Conservation (phyloP, 1,140 invertebrate species). For the Zaprionus lachaisei region DNA sequence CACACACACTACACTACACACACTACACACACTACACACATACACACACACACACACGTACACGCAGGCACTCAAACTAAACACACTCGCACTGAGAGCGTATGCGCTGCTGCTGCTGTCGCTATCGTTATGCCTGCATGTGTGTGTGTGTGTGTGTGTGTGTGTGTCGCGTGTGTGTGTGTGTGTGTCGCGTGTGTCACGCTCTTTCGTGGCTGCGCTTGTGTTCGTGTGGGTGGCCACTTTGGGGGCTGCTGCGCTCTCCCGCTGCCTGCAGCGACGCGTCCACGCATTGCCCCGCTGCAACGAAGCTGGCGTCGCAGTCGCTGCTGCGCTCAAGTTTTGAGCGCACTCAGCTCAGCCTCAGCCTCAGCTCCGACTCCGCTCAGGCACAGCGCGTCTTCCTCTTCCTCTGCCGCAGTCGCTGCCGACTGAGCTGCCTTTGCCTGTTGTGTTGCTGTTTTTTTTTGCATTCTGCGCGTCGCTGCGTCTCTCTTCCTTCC, state of each 20-base stretch:
- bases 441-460: constrained; percentile 5
- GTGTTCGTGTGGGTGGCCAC: constrained; percentile 51
- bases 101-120: constrained; percentile 16
- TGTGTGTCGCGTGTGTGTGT: constrained; percentile 24
- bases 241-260: constrained; percentile 16
- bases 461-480: constrained; percentile 70
- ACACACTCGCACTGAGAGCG: constrained; percentile 24
- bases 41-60: constrained; percentile 5
- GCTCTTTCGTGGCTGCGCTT: constrained; percentile 41
- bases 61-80: constrained; percentile 12
- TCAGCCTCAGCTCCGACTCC: not conserved
- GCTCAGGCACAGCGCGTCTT: constrained; percentile 24
- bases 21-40: not conserved
- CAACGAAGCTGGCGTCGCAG: constrained; percentile 38
- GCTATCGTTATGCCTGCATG: constrained; percentile 11
- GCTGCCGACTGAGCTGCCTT: not conserved
- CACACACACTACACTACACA: constrained; percentile 9
- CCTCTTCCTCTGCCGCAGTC: constrained; percentile 10
- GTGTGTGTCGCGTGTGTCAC: constrained; percentile 51
- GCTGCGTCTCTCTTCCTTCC: constrained; percentile 44
- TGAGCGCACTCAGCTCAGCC: constrained; percentile 26
- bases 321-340: constrained; percentile 37
- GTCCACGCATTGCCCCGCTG: constrained; percentile 19
- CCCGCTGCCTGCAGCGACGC: constrained; percentile 37
- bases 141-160: too few relatives aligned